phyloP scores from a whole-genome alignment of 2,797 vertebrate genomes.

The Manis pentadactyla region DNA sequence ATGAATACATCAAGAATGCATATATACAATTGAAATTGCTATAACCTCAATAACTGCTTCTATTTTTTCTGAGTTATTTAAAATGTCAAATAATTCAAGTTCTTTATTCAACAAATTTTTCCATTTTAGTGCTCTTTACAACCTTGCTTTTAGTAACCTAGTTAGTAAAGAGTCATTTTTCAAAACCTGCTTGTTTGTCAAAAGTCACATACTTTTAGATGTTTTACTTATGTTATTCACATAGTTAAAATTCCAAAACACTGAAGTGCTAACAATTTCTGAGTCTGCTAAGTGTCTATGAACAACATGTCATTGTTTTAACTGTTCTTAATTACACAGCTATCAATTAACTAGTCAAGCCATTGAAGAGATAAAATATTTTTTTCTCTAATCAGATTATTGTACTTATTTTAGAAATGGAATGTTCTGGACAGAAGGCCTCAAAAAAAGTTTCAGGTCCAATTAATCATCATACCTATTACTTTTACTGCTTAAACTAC shows the following conservation, averaged over 20 bases:
- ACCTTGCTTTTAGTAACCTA: neutral
- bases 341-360: slow-evolving; percentile 3
- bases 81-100: neutral
- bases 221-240: neutral
- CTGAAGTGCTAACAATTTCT: neutral
- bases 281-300: neutral
- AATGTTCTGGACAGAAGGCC: slow-evolving; percentile 14
- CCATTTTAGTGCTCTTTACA: neutral
- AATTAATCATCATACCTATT: neutral
- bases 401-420: slow-evolving; percentile 29
- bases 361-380: slow-evolving; percentile 17
- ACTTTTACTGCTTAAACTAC: neutral
- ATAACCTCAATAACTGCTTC: neutral
- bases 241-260: neutral
- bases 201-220: neutral
- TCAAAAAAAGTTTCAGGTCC: neutral
- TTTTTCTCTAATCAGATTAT: slow-evolving; percentile 25
- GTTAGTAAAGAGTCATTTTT: neutral
- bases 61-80: slow-evolving; percentile 20
- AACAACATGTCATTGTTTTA: slow-evolving; percentile 42
- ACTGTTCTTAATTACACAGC: neutral
- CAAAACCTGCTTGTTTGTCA: neutral
- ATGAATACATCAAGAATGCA: neutral
- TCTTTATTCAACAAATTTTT: neutral
- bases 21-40: neutral